Evolutionary conservation across 2,113 vertebrate species (phyloP).

Genomic region (Noturus placidus): DNA sequence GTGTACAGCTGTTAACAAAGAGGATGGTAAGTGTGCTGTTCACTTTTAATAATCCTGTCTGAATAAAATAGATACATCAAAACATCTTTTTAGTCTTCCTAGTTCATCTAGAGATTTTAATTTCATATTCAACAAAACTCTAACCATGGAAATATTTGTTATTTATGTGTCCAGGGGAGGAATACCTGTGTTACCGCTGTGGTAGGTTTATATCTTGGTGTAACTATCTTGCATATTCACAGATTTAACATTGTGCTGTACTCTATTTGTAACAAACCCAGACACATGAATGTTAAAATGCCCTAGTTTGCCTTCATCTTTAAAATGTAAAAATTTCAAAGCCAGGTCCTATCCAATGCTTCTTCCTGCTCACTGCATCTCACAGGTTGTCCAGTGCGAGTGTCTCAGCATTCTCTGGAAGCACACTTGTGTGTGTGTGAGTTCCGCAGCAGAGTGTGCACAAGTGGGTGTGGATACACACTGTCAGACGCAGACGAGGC

Average conservation of each 20-base stretch:
- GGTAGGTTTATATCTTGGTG: constrained; percentile 64
- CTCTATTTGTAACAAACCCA: not conserved
- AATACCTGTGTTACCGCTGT: constrained; percentile 71
- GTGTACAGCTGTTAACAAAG: not conserved
- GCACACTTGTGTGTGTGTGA: constrained; percentile 80
- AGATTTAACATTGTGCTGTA: not conserved
- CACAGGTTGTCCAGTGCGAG: constrained; percentile 77
- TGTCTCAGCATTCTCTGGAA: constrained; percentile 76
- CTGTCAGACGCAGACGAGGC: constrained; percentile 73
- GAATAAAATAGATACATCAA: not conserved
- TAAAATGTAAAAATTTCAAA: not conserved
- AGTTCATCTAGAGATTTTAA: too few species aligned
- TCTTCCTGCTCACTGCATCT: not conserved
- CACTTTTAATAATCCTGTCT: not conserved
- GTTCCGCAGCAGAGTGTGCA: constrained; percentile 78
- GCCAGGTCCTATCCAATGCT: not conserved
- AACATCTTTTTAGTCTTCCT: not conserved
- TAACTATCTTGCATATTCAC: constrained; percentile 37
- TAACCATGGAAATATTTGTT: constrained; percentile 18
- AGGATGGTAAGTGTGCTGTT: not conserved
- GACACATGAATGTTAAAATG: not conserved
- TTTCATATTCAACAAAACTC: not conserved
- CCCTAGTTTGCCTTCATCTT: not conserved
- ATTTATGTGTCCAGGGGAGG: constrained; percentile 64
- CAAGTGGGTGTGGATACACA: constrained; percentile 79